These are phyloP conservation scores for Bombus difficillimus DNA, from an alignment of 1,140 invertebrate species.

Conservation along the genomic window DNA sequence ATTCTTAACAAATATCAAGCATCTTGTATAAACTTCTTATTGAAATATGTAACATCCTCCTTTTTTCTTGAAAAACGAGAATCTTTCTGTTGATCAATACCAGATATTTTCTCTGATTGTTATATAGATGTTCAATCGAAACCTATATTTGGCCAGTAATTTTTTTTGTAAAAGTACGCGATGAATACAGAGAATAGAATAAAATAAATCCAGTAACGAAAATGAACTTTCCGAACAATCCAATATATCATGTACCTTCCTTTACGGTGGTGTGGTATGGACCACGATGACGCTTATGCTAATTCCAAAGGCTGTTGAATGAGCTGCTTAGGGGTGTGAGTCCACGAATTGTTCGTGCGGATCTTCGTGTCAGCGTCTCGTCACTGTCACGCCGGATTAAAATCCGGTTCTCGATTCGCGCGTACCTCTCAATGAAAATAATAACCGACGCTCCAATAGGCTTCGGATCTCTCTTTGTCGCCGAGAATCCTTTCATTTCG, in stretches of 20 bases:
- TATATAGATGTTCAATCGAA: neutral
- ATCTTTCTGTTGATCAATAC: no score
- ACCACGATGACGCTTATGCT: conserved; percentile 65
- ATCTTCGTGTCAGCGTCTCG: conserved; percentile 74
- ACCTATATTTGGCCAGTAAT: neutral
- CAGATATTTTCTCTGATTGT: no score
- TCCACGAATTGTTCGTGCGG: conserved; percentile 63
- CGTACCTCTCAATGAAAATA: conserved; percentile 62
- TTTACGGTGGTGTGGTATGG: conserved; percentile 29
- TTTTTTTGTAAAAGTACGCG: neutral
- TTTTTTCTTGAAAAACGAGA: no score
- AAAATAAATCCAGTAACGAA: neutral
- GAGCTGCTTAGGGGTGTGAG: conserved; percentile 54
- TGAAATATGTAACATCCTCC: no score
- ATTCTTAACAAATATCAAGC: no score
- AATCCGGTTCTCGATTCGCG: conserved; percentile 70
- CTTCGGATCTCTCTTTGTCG: conserved; percentile 23
- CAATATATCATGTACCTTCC: neutral
- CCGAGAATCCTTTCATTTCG: neutral
- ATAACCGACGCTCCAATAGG: conserved; percentile 48
- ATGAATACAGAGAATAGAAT: neutral
- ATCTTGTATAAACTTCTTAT: no score
- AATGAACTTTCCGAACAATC: neutral
- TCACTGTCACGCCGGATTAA: conserved; percentile 74
- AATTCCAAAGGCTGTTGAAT: conserved; percentile 66